Percentiles rank a stretch among this genome's conserved stretches.
These are phyloP conservation scores for Linnaemya vulpina DNA, from an alignment of 2,888 invertebrate genomes.

Conservation along the genomic window DNA sequence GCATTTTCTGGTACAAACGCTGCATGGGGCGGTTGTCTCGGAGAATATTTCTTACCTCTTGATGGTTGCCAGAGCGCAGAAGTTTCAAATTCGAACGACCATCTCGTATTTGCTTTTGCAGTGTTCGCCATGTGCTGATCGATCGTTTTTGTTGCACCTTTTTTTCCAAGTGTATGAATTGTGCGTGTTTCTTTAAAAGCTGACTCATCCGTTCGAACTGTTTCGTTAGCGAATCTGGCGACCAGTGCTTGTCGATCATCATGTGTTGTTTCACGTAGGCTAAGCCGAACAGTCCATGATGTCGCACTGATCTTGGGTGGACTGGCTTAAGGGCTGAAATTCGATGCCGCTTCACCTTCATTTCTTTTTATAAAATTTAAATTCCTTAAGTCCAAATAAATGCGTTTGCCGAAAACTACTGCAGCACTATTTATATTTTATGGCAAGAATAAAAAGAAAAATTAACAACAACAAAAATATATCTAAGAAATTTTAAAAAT, in stretches of 20 bases:
- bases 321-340: slow-evolving; percentile 74
- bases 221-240: slow-evolving; percentile 77
- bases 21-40: slow-evolving; percentile 74
- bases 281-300: slow-evolving; percentile 81
- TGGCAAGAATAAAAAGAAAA: slow-evolving; percentile 17
- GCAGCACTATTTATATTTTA: background rate
- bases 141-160: background rate
- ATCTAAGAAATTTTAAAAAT: slow-evolving; percentile 23
- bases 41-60: slow-evolving; percentile 73
- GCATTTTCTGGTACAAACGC: slow-evolving; percentile 74
- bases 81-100: slow-evolving; percentile 72
- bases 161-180: slow-evolving; percentile 33
- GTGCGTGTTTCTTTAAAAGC: slow-evolving; percentile 76
- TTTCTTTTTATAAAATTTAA: slow-evolving; percentile 6
- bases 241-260: slow-evolving; percentile 81
- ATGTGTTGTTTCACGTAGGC: slow-evolving; percentile 79
- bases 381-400: background rate
- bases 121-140: slow-evolving; percentile 8
- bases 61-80: slow-evolving; percentile 68
- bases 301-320: slow-evolving; percentile 76
- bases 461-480: slow-evolving; percentile 19
- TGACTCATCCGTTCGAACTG: slow-evolving; percentile 79
- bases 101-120: slow-evolving; percentile 74
- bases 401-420: slow-evolving; percentile 17
- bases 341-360: slow-evolving; percentile 16